Evolutionary conservation across 1,140 invertebrate genomes (phyloP), one percentile per base, ranked within the genome.

Genomic region (Gonatopus flavifemur): DNA sequence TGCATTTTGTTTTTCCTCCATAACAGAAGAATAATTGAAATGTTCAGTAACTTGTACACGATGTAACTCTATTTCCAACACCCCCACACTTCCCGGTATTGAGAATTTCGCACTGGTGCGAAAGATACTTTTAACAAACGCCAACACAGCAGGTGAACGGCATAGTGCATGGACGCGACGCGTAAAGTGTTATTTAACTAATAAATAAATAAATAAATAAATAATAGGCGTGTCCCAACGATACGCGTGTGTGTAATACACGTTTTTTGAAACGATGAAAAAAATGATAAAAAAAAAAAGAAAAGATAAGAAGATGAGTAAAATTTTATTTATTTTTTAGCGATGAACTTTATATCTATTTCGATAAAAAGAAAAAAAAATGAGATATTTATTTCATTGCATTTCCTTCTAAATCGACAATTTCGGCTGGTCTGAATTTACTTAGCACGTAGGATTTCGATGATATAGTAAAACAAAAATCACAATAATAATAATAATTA

Each of bases 371-470:
- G n/a, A n/a, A n/a, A 28, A 28, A 28, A 33, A 33, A 33, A 6
- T 33, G n/a, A 46, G 40, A 32, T 59, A 40, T 62, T 54, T 55
- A 47, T 64, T 52, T 61, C 12, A 57, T 55, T 59, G 45, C 47
- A 51, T 62, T 62, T 72, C 56, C 62, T 62, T 55, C 45, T 43
- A 52, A 57, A 72, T 68, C 61, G 42, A 70, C 69, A 66, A 72
- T 74, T 75, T 75, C 72, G 72, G 72, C 72, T 75, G 72, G 71
- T 74, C 72, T 75, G 72, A 75, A 75, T 74, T 74, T 70, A 67
- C 64, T 66, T 74, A 75, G 67, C 62, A 64, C 61, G 67, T 73
- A 74, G 61, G 62, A 67, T 67, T 58, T 66, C 63, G 59, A 67
- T 59, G 59, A 72, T 61, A 60, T 55, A 47, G 57, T 49, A 55